A percentile compares a stretch with the other conserved stretches of the same genome.
These are phyloP conservation scores for Antitype chi DNA, from an alignment of 2,888 invertebrate species.

Conservation along the genomic window DNA sequence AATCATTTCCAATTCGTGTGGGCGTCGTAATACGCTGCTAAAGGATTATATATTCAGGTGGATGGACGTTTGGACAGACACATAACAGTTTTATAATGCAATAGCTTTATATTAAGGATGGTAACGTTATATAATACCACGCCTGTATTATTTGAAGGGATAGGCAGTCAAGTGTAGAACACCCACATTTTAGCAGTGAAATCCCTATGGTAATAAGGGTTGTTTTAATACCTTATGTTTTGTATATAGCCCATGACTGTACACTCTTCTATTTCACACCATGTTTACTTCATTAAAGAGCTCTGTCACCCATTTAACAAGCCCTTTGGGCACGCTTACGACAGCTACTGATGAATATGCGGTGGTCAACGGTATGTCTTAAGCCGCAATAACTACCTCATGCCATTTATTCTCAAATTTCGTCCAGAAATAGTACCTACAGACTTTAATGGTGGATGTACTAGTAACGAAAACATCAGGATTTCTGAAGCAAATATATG, in stretches of 20 bases:
- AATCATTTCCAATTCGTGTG: constrained; percentile 45
- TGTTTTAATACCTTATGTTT: background rate
- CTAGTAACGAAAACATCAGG: background rate
- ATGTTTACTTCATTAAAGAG: background rate
- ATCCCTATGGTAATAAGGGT: too few species aligned
- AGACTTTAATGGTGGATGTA: background rate
- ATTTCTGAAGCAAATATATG: background rate
- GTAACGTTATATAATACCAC: background rate
- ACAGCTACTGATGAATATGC: background rate
- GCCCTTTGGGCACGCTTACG: background rate
- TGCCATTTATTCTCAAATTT: background rate
- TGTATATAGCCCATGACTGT: background rate
- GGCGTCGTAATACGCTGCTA: constrained; percentile 35
- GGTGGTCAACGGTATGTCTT: too few species aligned
- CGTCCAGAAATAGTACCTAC: background rate
- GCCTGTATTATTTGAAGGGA: too few species aligned
- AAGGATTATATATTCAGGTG: constrained; percentile 49
- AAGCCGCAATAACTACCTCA: background rate
- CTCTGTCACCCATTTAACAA: background rate
- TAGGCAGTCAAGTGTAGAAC: background rate
- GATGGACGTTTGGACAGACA: constrained; percentile 26
- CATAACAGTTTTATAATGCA: constrained; percentile 13
- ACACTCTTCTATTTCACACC: background rate
- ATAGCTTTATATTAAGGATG: constrained; percentile 8
- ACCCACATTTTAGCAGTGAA: background rate